phyloP scores from a whole-genome alignment of 2,797 vertebrate species.

The Sarcophilus harrisii region DNA sequence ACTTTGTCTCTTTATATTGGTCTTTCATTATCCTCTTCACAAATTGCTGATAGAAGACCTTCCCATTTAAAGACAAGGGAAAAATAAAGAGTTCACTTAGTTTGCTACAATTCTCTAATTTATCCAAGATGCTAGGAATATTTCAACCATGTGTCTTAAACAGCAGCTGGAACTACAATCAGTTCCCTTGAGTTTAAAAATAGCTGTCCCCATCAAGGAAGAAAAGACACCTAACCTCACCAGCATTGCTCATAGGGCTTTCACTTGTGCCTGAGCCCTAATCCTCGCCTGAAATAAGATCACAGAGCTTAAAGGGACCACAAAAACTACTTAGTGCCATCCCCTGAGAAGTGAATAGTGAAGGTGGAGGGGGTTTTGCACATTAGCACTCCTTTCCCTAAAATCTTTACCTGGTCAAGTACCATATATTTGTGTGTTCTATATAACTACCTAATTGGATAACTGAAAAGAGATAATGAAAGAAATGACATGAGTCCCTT shows the following conservation, averaged over 20 bases:
- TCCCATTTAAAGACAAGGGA: not conserved
- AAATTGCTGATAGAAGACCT: not conserved
- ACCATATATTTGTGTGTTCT: not conserved
- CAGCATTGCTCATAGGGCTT: not conserved
- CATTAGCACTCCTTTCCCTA: not conserved
- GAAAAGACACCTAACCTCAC: not conserved
- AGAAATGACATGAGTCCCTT: not conserved
- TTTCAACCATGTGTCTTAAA: not conserved
- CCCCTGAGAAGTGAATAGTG: not conserved
- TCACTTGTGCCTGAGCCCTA: not conserved
- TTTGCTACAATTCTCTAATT: not conserved
- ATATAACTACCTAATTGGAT: not conserved
- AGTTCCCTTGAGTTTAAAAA: not conserved
- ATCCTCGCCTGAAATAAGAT: not conserved
- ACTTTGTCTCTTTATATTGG: not conserved
- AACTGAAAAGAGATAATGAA: conserved; percentile 10
- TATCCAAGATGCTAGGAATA: not conserved
- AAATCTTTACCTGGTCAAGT: not conserved
- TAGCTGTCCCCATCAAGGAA: not conserved
- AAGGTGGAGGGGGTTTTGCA: not conserved
- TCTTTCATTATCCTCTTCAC: not conserved
- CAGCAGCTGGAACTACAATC: not conserved
- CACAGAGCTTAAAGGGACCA: not conserved
- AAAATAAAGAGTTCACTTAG: not conserved
- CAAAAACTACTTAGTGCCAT: not conserved